A percentile compares a stretch with the other conserved stretches of the same genome.
phyloP scores from a whole-genome alignment of 2,797 vertebrate genomes.

The Ataeniobius toweri region DNA sequence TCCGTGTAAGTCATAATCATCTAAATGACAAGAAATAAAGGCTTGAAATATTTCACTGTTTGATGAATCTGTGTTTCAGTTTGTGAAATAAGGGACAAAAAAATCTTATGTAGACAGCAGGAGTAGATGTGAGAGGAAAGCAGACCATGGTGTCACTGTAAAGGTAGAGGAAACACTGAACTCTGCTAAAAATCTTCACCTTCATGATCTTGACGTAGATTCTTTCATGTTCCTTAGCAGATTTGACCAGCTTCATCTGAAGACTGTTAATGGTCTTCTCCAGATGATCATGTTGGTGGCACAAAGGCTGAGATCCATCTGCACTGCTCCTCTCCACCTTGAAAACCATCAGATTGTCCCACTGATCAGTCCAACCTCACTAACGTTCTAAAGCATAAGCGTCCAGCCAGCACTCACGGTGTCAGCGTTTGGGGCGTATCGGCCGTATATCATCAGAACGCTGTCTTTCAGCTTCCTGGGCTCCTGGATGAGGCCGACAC shows the following conservation, averaged over 20 bases:
- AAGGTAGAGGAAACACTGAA: not conserved
- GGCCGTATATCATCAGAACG: conserved; percentile 79
- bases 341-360: not conserved
- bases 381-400: not conserved
- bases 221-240: conserved; percentile 80
- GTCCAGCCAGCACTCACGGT: conserved; percentile 76
- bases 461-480: conserved; percentile 85
- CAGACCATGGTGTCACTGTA: not conserved
- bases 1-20: too few relatives aligned
- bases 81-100: too few relatives aligned
- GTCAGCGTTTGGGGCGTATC: conserved; percentile 80
- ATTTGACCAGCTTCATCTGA: conserved; percentile 82
- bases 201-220: conserved; percentile 85
- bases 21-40: too few relatives aligned
- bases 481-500: conserved; percentile 86
- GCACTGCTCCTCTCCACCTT: conserved; percentile 82
- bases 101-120: too few relatives aligned
- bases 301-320: conserved; percentile 79
- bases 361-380: not conserved
- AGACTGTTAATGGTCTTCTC: conserved; percentile 84
- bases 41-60: too few relatives aligned
- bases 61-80: too few relatives aligned
- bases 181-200: conserved; percentile 64
- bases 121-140: too few relatives aligned
- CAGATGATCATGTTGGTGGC: conserved; percentile 81